Base-by-base conservation (phyloP, 1,140 invertebrate species). In the Bombyx mori region DNA sequence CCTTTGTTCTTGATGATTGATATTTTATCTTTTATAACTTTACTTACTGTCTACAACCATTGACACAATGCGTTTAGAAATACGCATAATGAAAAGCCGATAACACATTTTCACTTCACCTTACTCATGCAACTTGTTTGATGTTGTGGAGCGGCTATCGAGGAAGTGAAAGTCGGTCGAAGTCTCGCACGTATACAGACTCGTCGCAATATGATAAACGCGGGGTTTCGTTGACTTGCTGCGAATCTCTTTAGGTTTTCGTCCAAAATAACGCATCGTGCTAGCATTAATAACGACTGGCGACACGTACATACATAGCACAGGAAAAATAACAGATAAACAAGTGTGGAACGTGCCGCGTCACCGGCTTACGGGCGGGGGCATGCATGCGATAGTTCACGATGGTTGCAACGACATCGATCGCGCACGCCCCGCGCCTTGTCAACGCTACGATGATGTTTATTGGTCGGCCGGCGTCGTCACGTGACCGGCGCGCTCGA, bases 401-500 rank as follows among this genome's bases (percentile, higher is more conserved):
- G 50, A 8, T 51, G 65, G 69, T 76, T 76, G 75, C 78, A 74
- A 70, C 70, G 66, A 66, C 75, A 83, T 82, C 73, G 79, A 79
- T 82, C 81, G 78, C 74, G 68, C 73, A 68, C 72, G 71, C 70
- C 66, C 68, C 68, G 62, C 67, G 62, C 59, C 61, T 57, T 65
- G 69, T 73, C 65, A 69, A 65, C 52, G 56, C 62, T 26, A 54
- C 62, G 57, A 49, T 61, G 56, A 58, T 62, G 56, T 58, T 52
- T 47, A 73, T 77, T 85, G 76, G 77, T 48, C n/a, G 44, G 44
- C 7, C 22, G 44, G 49, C 18, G 7, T 57, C 54, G 77, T 79
- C 83, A 87, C 83, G 85, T 86, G 83, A 82, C 78, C 60, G 54
- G 60, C 66, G 68, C 66, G 71, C 71, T 54, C 52, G 48, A 52